Percentiles rank a stretch among this genome's conserved stretches.
These are phyloP conservation scores for Caenorhabditis panamensis DNA, from an alignment of 2,888 invertebrate genomes.

Conservation along the genomic window DNA sequence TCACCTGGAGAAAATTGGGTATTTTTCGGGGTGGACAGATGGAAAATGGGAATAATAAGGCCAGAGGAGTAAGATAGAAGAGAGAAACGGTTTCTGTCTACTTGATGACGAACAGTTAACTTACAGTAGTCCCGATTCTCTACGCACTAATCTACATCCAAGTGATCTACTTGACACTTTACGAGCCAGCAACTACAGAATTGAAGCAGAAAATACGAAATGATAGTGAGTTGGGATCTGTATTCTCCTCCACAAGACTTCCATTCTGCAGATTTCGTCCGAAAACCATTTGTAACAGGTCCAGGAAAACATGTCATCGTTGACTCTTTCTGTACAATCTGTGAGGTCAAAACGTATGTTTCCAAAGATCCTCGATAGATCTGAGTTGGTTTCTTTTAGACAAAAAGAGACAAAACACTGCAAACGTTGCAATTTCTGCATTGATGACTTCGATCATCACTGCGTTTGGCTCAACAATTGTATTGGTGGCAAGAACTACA, in stretches of 20 bases:
- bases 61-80: too few species aligned
- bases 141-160: slow-evolving; percentile 40
- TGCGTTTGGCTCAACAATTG: slow-evolving; percentile 99
- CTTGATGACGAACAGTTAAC: too few species aligned
- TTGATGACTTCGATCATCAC: slow-evolving; percentile 95
- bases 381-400: slow-evolving; percentile 73
- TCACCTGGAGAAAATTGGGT: too few species aligned
- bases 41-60: too few species aligned
- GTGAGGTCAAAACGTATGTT: slow-evolving; percentile 86
- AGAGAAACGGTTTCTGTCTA: too few species aligned
- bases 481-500: slow-evolving; percentile 85
- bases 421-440: slow-evolving; percentile 96
- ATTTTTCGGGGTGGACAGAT: too few species aligned
- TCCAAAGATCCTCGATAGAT: background rate
- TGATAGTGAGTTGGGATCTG: slow-evolving; percentile 25
- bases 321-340: slow-evolving; percentile 68
- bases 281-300: slow-evolving; percentile 31
- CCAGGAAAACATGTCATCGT: slow-evolving; percentile 84
- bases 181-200: slow-evolving; percentile 42
- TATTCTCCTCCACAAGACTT: background rate
- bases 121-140: slow-evolving; percentile 48
- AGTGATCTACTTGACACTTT: slow-evolving; percentile 45
- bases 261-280: slow-evolving; percentile 13
- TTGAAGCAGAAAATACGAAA: slow-evolving; percentile 33
- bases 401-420: slow-evolving; percentile 88